Percentiles rank a stretch among this genome's conserved stretches.
phyloP scores from a whole-genome alignment of 1,140 invertebrate genomes.

The Conopomorpha cramerella region DNA sequence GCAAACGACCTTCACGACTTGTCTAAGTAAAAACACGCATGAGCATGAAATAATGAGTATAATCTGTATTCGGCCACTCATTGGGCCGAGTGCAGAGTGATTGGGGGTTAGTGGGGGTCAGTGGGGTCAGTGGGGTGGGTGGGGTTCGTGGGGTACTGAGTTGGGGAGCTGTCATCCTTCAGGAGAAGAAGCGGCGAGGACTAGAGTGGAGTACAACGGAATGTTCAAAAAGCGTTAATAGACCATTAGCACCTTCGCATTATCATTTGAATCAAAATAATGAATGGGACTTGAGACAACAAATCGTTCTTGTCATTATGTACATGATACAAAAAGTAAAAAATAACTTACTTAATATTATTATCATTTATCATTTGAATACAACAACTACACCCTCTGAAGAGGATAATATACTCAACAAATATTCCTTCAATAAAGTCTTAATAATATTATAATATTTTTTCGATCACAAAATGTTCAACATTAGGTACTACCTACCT shows the following conservation, averaged over 20 bases:
- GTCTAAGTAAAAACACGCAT: too few species aligned
- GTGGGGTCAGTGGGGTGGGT: too few species aligned
- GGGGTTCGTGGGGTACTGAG: too few species aligned
- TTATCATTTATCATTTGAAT: constrained; percentile 57
- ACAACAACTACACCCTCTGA: constrained; percentile 55
- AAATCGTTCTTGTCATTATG: constrained; percentile 48
- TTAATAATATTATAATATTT: constrained; percentile 47
- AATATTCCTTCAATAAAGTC: constrained; percentile 57
- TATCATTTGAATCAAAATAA: constrained; percentile 28
- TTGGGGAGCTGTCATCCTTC: too few species aligned
- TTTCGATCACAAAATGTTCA: constrained; percentile 51
- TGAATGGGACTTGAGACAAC: constrained; percentile 47
- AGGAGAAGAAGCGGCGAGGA: too few species aligned
- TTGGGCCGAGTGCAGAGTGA: too few species aligned
- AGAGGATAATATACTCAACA: constrained; percentile 54
- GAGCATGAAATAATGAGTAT: too few species aligned
- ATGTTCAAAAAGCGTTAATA: constrained; percentile 46
- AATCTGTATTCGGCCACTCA: too few species aligned
- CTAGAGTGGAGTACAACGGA: constrained; percentile 17
- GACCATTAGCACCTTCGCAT: constrained; percentile 53
- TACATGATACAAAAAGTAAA: constrained; percentile 59
- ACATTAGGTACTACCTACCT: constrained; percentile 44
- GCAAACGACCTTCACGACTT: too few species aligned
- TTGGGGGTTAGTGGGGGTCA: too few species aligned
- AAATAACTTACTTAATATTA: constrained; percentile 62